A percentile compares a stretch with the other conserved stretches of the same genome.
These are phyloP conservation scores for Eptesicus fuscus DNA, from an alignment of 2,113 vertebrate genomes.

Conservation along the genomic window DNA sequence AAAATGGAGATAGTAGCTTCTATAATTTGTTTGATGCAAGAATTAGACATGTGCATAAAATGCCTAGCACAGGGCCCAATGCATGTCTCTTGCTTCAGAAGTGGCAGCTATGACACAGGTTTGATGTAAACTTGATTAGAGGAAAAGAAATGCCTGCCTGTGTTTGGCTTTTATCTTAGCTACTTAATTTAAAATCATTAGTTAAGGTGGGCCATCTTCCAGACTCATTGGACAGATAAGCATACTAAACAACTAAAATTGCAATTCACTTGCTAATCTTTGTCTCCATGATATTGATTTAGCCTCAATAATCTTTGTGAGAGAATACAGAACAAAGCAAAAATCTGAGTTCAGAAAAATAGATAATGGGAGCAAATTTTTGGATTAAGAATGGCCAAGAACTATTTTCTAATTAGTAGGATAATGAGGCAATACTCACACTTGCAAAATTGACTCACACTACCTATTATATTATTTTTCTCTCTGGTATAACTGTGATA, in stretches of 20 bases:
- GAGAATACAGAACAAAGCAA: background rate
- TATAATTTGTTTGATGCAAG: background rate
- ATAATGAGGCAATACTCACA: background rate
- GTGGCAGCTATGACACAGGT: no score
- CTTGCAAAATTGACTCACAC: background rate
- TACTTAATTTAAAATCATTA: background rate
- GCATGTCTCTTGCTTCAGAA: background rate
- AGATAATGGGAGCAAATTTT: rapidly evolving
- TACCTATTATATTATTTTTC: background rate
- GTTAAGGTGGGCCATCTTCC: background rate
- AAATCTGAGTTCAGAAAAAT: background rate
- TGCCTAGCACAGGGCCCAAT: no score
- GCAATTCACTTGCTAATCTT: background rate
- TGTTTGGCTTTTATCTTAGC: background rate
- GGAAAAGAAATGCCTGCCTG: background rate
- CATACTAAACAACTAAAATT: background rate
- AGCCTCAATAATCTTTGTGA: background rate
- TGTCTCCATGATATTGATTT: background rate
- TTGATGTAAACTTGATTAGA: background rate
- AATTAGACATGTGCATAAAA: background rate
- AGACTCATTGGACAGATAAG: background rate
- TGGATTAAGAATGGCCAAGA: background rate
- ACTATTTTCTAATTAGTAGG: background rate
- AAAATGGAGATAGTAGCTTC: background rate
- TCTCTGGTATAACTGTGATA: background rate